Conservation (phyloP, 2,797 vertebrate genomes). For the Falco peregrinus region DNA sequence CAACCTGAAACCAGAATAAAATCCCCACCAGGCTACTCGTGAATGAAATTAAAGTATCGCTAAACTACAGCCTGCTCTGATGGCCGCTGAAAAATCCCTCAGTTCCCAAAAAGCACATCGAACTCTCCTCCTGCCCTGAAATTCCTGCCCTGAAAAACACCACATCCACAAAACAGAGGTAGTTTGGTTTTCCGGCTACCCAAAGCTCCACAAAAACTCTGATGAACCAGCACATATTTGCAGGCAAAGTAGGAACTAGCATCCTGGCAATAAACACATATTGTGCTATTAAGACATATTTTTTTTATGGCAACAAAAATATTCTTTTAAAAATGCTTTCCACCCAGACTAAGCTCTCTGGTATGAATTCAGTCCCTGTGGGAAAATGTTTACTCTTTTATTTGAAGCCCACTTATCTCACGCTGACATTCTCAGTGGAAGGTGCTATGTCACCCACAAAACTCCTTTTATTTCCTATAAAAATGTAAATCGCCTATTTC, state of each 20-base stretch:
- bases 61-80: background rate
- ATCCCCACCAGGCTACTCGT: background rate
- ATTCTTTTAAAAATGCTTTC: background rate
- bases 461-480: conserved; percentile 38
- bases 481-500: conserved; percentile 32
- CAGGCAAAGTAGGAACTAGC: background rate
- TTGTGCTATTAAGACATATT: background rate
- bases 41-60: background rate
- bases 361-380: background rate
- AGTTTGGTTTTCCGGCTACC: background rate
- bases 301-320: background rate
- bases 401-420: conserved; percentile 26
- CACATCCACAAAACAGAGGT: background rate
- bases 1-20: conserved; percentile 7
- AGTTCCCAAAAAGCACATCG: accelerated
- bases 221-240: background rate
- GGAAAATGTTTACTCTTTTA: background rate
- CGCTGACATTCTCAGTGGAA: background rate
- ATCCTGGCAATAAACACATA: background rate
- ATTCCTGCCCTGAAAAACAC: background rate
- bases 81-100: background rate
- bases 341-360: background rate
- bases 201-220: background rate
- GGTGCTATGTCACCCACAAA: conserved; percentile 44
- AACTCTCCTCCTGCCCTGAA: background rate